Base-by-base conservation (phyloP, 2,888 invertebrate genomes). In the Meta bourneti region DNA sequence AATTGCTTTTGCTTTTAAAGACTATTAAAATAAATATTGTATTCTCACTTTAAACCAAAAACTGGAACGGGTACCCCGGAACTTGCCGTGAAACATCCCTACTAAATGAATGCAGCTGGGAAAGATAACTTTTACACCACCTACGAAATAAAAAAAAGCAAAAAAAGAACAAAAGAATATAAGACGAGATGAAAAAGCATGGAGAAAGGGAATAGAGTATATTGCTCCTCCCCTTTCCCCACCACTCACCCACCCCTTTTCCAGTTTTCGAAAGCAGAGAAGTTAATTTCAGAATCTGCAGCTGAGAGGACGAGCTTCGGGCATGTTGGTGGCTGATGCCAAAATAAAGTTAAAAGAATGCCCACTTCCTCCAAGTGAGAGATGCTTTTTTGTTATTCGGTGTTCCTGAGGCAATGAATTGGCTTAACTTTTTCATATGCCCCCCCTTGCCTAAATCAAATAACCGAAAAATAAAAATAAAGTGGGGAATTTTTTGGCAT, bases 321-420 rank as follows among this genome's bases (percentile, higher is more conserved):
- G 89, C 89, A 52, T 70, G 69, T 69, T 81, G 74, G 54, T 61
- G 61, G 88, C 74, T 81, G 88, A 80, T 70, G 81, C 49, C 69
- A 61, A 89, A 82, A 89, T 82, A 69, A 89, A 89, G 89, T 89
- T 89, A 89, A 89, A 89, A 89, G 82, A 89, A 83, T 70, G 82
- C 74, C 34, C 74, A 81, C 88, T 74, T 81, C 52, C 74, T 34
- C 61, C 80, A 88, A 88, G 88, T 88, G 77, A 70, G 7, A 4
- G 20, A 54, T 72, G 48, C 54, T 77, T 81, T 78, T 75, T 75
- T 81, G 52, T 77, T 89, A 54, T 74, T 75, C 74, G 61, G 11
- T n/a, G 11, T 8, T 74, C 88, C 88, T 80, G n/a, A 71, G 81
- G 88, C 74, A 61, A 75, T 61, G 54, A 74, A 82, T 82, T 71